Percentiles rank a stretch among this genome's conserved stretches.
These are phyloP conservation scores for Sebastes trivittatus DNA, from an alignment of 2,797 vertebrate genomes.

Conservation along the genomic window DNA sequence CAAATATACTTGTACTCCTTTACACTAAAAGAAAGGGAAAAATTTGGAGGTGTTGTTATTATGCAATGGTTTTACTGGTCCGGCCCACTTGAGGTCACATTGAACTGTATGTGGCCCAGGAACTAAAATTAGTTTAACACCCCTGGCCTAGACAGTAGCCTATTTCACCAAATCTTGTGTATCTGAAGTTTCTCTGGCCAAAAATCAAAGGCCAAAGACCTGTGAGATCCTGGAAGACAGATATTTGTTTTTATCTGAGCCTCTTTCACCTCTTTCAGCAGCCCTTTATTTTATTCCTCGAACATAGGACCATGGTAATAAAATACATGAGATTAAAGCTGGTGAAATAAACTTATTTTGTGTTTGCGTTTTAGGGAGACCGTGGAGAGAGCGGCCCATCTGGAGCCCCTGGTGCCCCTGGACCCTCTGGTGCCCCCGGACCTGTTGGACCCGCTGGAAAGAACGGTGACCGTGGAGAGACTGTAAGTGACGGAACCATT, in stretches of 20 bases:
- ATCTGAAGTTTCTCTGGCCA: neutral
- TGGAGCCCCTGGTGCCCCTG: slow-evolving; percentile 93
- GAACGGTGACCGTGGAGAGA: slow-evolving; percentile 94
- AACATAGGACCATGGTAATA: neutral
- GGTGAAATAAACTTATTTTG: neutral
- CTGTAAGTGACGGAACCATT: slow-evolving; percentile 79
- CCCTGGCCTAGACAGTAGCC: neutral
- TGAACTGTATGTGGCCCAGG: neutral
- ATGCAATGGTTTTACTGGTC: neutral
- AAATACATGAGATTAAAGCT: neutral
- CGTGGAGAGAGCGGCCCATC: slow-evolving; percentile 90
- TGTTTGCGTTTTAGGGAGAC: slow-evolving; percentile 85
- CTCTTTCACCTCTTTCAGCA: neutral
- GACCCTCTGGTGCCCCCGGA: slow-evolving; percentile 94
- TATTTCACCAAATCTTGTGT: neutral
- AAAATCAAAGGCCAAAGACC: neutral
- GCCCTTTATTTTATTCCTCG: neutral
- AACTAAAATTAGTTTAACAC: neutral
- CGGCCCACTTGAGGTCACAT: neutral
- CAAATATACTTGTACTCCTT: too few relatives aligned
- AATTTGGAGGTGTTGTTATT: neutral
- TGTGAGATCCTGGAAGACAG: neutral
- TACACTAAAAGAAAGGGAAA: too few relatives aligned
- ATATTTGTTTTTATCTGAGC: neutral
- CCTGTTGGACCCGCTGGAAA: slow-evolving; percentile 96